These are phyloP conservation scores for Euproctis similis DNA, from an alignment of 2,888 invertebrate genomes.

Conservation along the genomic window DNA sequence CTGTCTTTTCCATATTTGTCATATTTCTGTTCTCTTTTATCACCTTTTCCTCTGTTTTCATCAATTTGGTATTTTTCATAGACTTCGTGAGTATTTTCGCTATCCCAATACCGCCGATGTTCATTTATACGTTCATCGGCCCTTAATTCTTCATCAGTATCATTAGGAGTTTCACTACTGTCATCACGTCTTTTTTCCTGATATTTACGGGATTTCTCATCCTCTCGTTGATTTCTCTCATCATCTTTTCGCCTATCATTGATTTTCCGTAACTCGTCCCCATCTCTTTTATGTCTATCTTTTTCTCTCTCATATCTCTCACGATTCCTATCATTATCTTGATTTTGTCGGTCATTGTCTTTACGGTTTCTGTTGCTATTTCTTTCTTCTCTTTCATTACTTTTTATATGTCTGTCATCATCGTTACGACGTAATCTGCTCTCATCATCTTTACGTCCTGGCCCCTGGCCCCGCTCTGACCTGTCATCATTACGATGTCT, in stretches of 20 bases:
- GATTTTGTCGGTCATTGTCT: constrained; percentile 6
- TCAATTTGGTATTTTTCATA: constrained; percentile 7
- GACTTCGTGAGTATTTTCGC: constrained; percentile 11
- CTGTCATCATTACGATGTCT: constrained; percentile 5
- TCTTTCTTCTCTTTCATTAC: constrained; percentile 12
- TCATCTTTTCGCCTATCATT: background rate
- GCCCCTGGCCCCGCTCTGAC: constrained; percentile 1
- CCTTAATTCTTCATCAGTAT: no score
- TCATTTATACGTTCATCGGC: constrained; percentile 9
- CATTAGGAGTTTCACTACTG: no score
- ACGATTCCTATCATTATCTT: constrained; percentile 10
- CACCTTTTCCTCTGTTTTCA: constrained; percentile 5
- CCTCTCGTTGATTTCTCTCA: no score
- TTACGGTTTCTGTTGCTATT: constrained; percentile 7
- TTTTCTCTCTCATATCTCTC: constrained; percentile 10
- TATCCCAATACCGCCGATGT: constrained; percentile 11
- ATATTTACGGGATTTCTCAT: no score
- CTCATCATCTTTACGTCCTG: constrained; percentile 1
- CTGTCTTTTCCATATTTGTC: background rate
- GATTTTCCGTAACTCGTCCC: constrained; percentile 4
- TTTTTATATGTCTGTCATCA: constrained; percentile 14
- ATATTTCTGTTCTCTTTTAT: constrained; percentile 3
- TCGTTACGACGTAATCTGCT: constrained; percentile 2
- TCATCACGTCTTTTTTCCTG: no score
- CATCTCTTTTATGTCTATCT: constrained; percentile 9